Conservation (phyloP, 2,113 vertebrate genomes). For the Lampris incognitus region DNA sequence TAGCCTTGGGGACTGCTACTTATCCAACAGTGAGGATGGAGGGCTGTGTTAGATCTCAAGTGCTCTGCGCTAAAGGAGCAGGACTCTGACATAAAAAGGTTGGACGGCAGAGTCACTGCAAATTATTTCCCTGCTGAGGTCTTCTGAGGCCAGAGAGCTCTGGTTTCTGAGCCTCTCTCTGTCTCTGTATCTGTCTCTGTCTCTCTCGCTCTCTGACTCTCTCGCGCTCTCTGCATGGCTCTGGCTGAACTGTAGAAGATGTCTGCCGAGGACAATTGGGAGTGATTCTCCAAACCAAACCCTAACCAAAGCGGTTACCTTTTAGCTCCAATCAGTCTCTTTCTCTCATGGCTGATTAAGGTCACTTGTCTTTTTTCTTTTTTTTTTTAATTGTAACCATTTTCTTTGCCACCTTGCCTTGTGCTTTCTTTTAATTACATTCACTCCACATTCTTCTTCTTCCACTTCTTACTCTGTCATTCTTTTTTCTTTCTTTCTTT, state of each 20-base stretch:
- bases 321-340: background rate
- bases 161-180: background rate
- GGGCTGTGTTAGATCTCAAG: background rate
- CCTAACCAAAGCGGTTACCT: background rate
- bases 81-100: constrained; percentile 15
- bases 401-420: too few species aligned
- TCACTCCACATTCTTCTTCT: background rate
- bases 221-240: background rate
- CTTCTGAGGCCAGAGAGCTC: constrained; percentile 6
- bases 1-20: background rate
- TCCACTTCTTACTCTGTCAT: background rate
- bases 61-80: background rate
- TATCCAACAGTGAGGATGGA: background rate
- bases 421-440: too few species aligned
- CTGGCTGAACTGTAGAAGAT: background rate
- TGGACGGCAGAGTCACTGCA: background rate
- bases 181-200: background rate
- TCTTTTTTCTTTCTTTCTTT: background rate
- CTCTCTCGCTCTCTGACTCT: background rate
- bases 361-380: too few species aligned
- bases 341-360: too few species aligned
- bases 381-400: too few species aligned
- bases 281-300: too few species aligned
- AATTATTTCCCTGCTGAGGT: constrained; percentile 23
- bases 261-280: background rate